Conservation (phyloP, 2,888 invertebrate genomes). For the Flabesymbios commensalis region DNA sequence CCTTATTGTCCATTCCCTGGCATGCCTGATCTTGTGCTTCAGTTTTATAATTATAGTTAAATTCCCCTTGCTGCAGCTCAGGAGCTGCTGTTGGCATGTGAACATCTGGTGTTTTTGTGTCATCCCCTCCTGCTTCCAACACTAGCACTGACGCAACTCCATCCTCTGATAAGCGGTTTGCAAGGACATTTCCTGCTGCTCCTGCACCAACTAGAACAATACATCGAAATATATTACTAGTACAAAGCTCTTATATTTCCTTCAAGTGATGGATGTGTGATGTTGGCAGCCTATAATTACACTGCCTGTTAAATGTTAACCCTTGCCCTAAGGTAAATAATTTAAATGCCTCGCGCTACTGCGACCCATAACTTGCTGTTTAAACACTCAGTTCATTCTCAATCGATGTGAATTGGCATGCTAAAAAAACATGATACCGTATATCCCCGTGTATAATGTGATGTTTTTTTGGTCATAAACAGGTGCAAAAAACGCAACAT, state of each 20-base stretch:
- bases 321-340: too few species aligned
- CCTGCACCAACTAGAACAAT: constrained; percentile 29
- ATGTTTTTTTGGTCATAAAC: too few species aligned
- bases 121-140: constrained; percentile 51
- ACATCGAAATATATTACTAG: neutral
- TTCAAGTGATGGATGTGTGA: too few species aligned
- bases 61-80: constrained; percentile 40
- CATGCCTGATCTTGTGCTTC: constrained; percentile 44
- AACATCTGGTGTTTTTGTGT: constrained; percentile 82
- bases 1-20: constrained; percentile 31
- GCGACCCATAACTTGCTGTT: too few species aligned
- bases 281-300: too few species aligned
- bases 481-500: too few species aligned
- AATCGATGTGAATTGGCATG: too few species aligned
- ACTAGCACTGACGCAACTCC: constrained; percentile 43
- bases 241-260: neutral
- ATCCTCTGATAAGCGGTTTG: constrained; percentile 45
- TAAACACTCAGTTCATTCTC: too few species aligned
- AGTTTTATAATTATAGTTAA: constrained; percentile 49
- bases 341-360: too few species aligned
- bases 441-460: too few species aligned
- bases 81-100: constrained; percentile 72
- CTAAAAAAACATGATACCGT: too few species aligned
- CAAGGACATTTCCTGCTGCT: constrained; percentile 43
- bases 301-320: too few species aligned